phyloP scores from a whole-genome alignment of 2,113 vertebrate genomes.

The Boulengeromyrus knoepffleri region DNA sequence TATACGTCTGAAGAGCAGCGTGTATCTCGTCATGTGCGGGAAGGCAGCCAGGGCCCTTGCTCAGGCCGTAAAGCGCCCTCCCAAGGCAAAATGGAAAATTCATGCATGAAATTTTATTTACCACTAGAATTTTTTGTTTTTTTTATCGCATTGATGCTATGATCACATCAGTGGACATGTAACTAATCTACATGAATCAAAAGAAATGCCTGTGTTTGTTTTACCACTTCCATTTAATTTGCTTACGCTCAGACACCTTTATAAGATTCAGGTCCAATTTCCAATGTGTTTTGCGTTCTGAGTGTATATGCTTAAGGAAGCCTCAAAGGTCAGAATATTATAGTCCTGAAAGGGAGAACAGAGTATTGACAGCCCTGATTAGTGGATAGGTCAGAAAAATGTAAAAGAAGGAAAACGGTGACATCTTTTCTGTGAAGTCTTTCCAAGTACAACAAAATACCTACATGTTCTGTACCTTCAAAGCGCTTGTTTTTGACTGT shows the following conservation, averaged over 20 bases:
- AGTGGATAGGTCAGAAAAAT: neutral
- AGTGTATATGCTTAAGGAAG: neutral
- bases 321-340: neutral
- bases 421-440: neutral
- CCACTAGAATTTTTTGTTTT: neutral
- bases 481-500: neutral
- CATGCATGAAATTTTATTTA: neutral
- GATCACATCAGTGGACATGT: neutral
- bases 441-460: neutral
- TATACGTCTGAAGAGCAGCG: slow-evolving; percentile 16
- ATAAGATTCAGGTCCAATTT: no score
- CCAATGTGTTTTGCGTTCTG: no score
- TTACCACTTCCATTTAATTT: neutral
- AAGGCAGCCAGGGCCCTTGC: slow-evolving; percentile 32
- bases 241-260: neutral
- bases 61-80: neutral
- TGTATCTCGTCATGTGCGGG: slow-evolving; percentile 39
- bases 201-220: neutral
- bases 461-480: neutral
- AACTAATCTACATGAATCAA: neutral
- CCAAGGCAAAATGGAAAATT: neutral
- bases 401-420: neutral
- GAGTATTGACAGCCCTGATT: neutral
- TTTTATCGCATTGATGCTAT: neutral
- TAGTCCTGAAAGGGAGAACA: neutral